A percentile compares a stretch with the other conserved stretches of the same genome.
Evolutionary conservation across 2,888 invertebrate species (phyloP).

Genomic region (Melinaea menophilus): DNA sequence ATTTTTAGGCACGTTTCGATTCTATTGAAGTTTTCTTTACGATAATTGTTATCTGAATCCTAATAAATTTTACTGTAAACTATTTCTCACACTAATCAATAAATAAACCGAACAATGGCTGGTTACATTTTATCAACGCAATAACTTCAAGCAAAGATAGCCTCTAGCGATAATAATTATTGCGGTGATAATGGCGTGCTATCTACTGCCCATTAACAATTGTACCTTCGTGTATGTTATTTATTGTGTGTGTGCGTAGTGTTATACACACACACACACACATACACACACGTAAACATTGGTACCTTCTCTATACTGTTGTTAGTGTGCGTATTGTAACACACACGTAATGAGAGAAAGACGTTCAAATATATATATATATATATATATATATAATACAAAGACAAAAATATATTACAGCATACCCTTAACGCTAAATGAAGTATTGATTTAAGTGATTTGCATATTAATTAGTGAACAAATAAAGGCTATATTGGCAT

Average conservation of each 20-base stretch:
- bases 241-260: conserved; percentile 28
- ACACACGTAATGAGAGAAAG: too few species aligned
- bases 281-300: conserved; percentile 7
- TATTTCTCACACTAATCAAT: conserved; percentile 16
- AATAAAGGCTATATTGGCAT: conserved; percentile 12
- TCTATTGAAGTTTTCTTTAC: too few species aligned
- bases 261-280: conserved; percentile 11
- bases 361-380: too few species aligned
- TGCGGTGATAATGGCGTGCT: conserved; percentile 29
- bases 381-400: background rate
- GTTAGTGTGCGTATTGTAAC: too few species aligned
- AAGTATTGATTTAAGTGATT: background rate
- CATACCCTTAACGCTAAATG: background rate
- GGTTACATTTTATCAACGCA: conserved; percentile 23
- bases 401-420: background rate
- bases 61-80: background rate
- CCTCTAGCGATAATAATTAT: conserved; percentile 26
- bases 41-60: background rate
- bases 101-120: conserved; percentile 24
- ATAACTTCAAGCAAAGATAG: conserved; percentile 23
- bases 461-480: conserved; percentile 9
- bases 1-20: conserved; percentile 11
- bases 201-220: conserved; percentile 32
- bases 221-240: conserved; percentile 33
- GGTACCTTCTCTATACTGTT: background rate